Conservation (phyloP, 2,888 invertebrate species). For the Mythimna lalbum region DNA sequence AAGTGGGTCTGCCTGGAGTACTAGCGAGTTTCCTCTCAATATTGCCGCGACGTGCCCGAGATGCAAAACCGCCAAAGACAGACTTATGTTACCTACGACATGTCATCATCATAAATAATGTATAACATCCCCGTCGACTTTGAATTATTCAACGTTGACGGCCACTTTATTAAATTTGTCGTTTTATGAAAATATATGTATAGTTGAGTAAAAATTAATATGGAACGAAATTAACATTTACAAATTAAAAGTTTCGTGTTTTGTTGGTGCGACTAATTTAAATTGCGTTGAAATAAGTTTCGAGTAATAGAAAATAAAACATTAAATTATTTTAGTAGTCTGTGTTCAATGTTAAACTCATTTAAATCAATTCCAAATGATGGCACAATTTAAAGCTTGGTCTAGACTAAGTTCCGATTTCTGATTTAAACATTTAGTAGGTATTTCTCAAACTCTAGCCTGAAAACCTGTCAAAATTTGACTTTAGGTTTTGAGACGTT, state of each 20-base stretch:
- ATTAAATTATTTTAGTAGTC: conserved; percentile 60
- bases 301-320: conserved; percentile 59
- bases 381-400: conserved; percentile 16
- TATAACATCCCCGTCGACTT: conserved; percentile 80
- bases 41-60: conserved; percentile 84
- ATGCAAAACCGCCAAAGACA: conserved; percentile 87
- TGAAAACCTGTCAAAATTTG: no score
- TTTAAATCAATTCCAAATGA: conserved; percentile 39
- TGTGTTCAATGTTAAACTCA: conserved; percentile 24
- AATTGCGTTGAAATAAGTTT: conserved; percentile 57
- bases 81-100: conserved; percentile 84
- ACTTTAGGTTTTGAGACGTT: no score
- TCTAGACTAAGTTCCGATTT: conserved; percentile 8
- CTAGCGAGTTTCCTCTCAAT: conserved; percentile 72
- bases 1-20: conserved; percentile 57
- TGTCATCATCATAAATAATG: conserved; percentile 90
- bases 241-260: conserved; percentile 72
- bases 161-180: conserved; percentile 90
- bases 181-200: conserved; percentile 81
- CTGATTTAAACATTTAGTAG: conserved; percentile 1
- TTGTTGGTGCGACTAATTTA: conserved; percentile 61
- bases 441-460: no score
- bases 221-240: conserved; percentile 75
- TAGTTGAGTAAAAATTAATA: conserved; percentile 77
- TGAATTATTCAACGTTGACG: conserved; percentile 88